Percentiles rank a stretch among this genome's conserved stretches.
Evolutionary conservation across 2,113 vertebrate genomes (phyloP).

Genomic region (Forbesichthys agassizii): DNA sequence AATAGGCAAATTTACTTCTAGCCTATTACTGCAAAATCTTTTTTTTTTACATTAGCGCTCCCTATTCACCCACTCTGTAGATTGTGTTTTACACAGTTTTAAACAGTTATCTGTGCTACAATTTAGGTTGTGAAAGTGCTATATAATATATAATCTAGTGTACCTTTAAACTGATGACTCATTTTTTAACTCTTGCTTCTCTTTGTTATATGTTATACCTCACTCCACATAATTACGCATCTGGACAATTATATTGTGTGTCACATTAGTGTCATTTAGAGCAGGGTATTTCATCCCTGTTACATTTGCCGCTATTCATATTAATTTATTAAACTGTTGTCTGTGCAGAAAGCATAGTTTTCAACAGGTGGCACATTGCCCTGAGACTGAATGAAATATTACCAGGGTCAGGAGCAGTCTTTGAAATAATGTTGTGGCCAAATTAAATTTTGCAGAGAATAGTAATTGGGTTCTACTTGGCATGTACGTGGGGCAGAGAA

Average conservation of each 20-base stretch:
- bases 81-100: too few species aligned
- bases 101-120: too few species aligned
- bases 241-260: conserved; percentile 22
- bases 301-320: neutral
- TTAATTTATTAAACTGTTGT: neutral
- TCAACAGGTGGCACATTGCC: conserved; percentile 17
- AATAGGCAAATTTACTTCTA: too few species aligned
- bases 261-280: conserved; percentile 24
- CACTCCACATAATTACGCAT: conserved; percentile 32
- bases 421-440: conserved; percentile 33
- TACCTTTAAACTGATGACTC: too few species aligned
- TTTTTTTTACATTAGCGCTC: neutral
- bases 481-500: conserved; percentile 54
- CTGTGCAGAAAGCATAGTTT: neutral
- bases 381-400: neutral
- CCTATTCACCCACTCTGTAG: too few species aligned
- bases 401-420: conserved; percentile 28
- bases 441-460: conserved; percentile 54
- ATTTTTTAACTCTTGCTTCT: too few species aligned
- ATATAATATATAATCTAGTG: too few species aligned
- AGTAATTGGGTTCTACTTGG: conserved; percentile 66
- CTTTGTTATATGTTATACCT: neutral
- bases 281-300: neutral
- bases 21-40: neutral
- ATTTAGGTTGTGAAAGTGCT: too few species aligned